Base-by-base conservation (phyloP, 2,797 vertebrate species). In the Sebastes diaconus region DNA sequence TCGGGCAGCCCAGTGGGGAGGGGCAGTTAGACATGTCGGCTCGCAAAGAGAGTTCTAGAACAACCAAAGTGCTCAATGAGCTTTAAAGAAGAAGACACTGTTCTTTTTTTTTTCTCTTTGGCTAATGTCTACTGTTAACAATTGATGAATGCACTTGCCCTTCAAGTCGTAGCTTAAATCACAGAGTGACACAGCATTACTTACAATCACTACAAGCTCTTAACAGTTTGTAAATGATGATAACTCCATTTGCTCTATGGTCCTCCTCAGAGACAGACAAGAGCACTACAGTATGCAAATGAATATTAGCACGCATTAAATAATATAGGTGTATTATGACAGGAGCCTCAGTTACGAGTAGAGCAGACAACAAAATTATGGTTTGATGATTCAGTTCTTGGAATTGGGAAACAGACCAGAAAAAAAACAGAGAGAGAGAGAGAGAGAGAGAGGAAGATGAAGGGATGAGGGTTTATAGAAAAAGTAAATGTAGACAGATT, bases 21-120 rank as follows among this genome's bases (percentile, higher is more conserved):
- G 96, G 95, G 94, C 95, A 96, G 93, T 96, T 96, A 92, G 95
- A 95, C 93, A 96, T 94, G 94, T 96, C 95, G 86, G 95, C 94
- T 94, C 95, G 93, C 93, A 96, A 94, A 94, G 95, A 95, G 91
- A 96, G 95, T 88, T 96, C 96, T 96, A 95, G 90, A 95, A 95
- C 90, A 95, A 95, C 87, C 90, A 91, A 90, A 94, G 89, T 81
- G 84, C 87, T 88, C 76, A 80, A 77, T 94, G 78, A 95, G 87
- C 88, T 85, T 91, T 80, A 39, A 54, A 86, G 68, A 84, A 88
- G 50, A 81, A 81, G 16, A 87, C 67, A 86, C 42, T 14, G 39
- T 69, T 24, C 3, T 75, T 39, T 83, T 27, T 14, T 64, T 18
- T 77, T 14, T 52, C 16, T 9, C 61, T 72, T 64, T 73, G 30